These are phyloP conservation scores for Pristionchus fissidentatus DNA, from an alignment of 2,888 invertebrate genomes.

Conservation along the genomic window DNA sequence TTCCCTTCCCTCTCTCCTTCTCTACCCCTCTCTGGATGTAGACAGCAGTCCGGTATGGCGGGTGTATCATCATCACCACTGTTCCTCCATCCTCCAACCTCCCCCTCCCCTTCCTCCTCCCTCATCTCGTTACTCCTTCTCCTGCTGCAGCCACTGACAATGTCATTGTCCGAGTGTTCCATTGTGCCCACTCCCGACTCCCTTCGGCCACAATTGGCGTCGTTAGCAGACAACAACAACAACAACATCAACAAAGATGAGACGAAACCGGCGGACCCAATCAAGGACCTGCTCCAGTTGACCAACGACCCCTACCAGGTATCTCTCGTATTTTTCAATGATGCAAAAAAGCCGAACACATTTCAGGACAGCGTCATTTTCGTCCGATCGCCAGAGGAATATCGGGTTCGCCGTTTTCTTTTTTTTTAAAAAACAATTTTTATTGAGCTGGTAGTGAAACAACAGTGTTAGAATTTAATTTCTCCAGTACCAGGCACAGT, in stretches of 20 bases:
- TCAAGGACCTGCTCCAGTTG: conserved; percentile 40
- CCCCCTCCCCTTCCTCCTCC: neutral
- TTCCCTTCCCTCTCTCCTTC: neutral
- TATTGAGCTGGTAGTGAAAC: too few species aligned
- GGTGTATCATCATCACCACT: too few species aligned
- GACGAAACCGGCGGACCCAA: conserved; percentile 15
- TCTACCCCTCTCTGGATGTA: neutral
- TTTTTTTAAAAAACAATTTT: neutral
- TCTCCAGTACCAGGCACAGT: too few species aligned
- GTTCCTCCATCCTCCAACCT: neutral
- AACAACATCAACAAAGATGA: neutral
- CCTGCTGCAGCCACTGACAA: neutral
- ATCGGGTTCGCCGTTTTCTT: neutral
- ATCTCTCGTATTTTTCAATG: neutral
- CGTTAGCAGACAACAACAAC: too few species aligned
- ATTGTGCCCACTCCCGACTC: neutral
- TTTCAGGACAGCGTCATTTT: conserved; percentile 27
- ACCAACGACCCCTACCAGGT: conserved; percentile 31
- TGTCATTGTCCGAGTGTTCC: conserved; percentile 15
- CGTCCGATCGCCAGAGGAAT: conserved; percentile 17
- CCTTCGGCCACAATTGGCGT: too few species aligned
- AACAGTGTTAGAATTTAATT: too few species aligned
- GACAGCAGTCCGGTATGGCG: neutral
- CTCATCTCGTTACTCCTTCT: neutral
- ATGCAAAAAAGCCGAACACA: neutral